Conservation (phyloP, 2,888 invertebrate species). For the Hylaea fasciaria region DNA sequence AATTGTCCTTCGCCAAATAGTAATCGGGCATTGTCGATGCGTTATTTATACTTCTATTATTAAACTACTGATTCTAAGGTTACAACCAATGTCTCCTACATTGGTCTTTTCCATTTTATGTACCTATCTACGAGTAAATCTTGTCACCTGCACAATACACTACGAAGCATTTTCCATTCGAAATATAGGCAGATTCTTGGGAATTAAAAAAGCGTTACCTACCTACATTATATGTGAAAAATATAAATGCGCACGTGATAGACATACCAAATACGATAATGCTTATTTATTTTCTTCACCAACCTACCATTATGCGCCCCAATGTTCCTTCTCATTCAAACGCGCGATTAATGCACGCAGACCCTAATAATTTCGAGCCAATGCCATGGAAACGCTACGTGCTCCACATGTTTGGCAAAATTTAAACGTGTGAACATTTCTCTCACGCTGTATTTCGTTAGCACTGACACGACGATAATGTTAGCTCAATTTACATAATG, state of each 20-base stretch:
- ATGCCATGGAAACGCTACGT: conserved; percentile 25
- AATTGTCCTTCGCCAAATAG: too few relatives aligned
- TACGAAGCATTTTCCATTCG: background rate
- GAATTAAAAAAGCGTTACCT: background rate
- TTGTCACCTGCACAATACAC: too few relatives aligned
- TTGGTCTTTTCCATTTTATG: background rate
- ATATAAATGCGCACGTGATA: conserved; percentile 12
- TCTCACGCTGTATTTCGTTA: conserved; percentile 32
- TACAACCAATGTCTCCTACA: too few relatives aligned
- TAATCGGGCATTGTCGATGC: too few relatives aligned
- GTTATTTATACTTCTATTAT: background rate
- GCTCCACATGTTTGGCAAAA: conserved; percentile 22
- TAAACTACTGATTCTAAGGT: too few relatives aligned
- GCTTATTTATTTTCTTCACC: conserved; percentile 17
- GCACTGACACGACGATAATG: conserved; percentile 38
- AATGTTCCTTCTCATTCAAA: conserved; percentile 21
- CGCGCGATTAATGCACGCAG: conserved; percentile 19
- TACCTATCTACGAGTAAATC: too few relatives aligned
- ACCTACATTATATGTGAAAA: conserved; percentile 7
- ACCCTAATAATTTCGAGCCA: conserved; percentile 26
- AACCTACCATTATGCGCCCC: conserved; percentile 24
- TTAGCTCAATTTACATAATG: conserved; percentile 36
- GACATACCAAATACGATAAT: conserved; percentile 3
- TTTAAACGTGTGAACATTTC: conserved; percentile 28
- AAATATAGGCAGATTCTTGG: background rate